phyloP scores from a whole-genome alignment of 2,113 vertebrate genomes.

The Lepus europaeus region DNA sequence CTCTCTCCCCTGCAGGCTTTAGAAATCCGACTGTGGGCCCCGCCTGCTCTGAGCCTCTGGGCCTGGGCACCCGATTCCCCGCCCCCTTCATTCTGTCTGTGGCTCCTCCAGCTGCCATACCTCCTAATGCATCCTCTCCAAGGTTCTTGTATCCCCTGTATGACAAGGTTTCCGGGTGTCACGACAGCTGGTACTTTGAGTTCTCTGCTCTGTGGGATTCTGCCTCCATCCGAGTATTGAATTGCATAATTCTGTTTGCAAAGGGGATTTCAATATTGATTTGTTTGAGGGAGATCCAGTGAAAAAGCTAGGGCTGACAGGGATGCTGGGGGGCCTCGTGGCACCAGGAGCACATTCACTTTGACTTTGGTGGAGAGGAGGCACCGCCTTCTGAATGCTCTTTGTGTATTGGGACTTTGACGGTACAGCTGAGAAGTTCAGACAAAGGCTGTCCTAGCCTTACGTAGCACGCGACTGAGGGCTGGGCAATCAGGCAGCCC shows the following conservation, averaged over 20 bases:
- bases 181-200: not conserved
- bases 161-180: not conserved
- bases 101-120: not conserved
- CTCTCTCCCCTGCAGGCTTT: not conserved
- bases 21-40: not conserved
- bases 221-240: not conserved
- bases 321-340: fast-evolving
- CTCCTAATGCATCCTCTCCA: not conserved
- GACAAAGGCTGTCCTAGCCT: not conserved
- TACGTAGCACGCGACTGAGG: not conserved
- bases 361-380: not conserved
- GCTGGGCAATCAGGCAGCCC: not conserved
- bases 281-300: not conserved
- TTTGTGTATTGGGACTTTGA: not conserved
- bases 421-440: not conserved
- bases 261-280: not conserved
- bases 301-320: not conserved
- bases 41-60: not conserved
- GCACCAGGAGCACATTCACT: not conserved
- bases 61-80: too few relatives aligned
- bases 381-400: not conserved
- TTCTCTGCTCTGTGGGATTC: not conserved
- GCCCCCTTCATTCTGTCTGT: not conserved
- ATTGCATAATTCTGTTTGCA: not conserved
- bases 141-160: not conserved